phyloP scores from a whole-genome alignment of 1,140 invertebrate species.

The Drosophila hydei region DNA sequence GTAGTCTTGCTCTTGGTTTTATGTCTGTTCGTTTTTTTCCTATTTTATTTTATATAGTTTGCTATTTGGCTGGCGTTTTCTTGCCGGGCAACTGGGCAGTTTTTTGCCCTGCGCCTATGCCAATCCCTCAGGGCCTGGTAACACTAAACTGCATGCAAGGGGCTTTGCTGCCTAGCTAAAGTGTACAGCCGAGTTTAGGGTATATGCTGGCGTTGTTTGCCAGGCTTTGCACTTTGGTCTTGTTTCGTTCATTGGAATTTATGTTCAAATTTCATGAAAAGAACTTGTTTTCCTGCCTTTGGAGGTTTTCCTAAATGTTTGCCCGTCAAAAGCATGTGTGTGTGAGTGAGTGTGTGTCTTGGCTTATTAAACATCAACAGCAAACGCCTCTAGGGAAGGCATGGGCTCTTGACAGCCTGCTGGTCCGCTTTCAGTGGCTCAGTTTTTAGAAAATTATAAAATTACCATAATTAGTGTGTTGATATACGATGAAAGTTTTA shows the following conservation, averaged over 20 bases:
- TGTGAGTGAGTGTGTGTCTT: constrained; percentile 34
- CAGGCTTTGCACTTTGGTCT: constrained; percentile 66
- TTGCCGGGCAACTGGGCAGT: constrained; percentile 60
- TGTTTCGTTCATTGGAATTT: constrained; percentile 77
- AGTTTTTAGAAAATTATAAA: constrained; percentile 74
- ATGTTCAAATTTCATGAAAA: constrained; percentile 78
- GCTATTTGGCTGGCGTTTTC: constrained; percentile 57
- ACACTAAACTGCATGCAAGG: constrained; percentile 69
- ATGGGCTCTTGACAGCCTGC: neutral
- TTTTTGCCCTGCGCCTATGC: constrained; percentile 40
- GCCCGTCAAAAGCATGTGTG: constrained; percentile 17
- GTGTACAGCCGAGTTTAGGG: neutral
- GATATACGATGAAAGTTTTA: constrained; percentile 75
- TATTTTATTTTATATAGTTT: constrained; percentile 65
- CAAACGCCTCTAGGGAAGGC: constrained; percentile 55
- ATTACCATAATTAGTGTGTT: constrained; percentile 76
- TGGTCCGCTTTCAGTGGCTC: constrained; percentile 8
- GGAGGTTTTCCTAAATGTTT: constrained; percentile 29
- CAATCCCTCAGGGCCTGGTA: constrained; percentile 50
- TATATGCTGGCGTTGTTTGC: constrained; percentile 22
- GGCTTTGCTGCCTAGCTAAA: neutral
- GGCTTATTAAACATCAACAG: constrained; percentile 76
- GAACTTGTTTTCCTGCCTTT: constrained; percentile 68
- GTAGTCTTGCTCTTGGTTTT: constrained; percentile 20
- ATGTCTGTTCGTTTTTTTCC: constrained; percentile 6